Evolutionary conservation across 1,140 invertebrate genomes (phyloP).

Genomic region (Solen grandis): DNA sequence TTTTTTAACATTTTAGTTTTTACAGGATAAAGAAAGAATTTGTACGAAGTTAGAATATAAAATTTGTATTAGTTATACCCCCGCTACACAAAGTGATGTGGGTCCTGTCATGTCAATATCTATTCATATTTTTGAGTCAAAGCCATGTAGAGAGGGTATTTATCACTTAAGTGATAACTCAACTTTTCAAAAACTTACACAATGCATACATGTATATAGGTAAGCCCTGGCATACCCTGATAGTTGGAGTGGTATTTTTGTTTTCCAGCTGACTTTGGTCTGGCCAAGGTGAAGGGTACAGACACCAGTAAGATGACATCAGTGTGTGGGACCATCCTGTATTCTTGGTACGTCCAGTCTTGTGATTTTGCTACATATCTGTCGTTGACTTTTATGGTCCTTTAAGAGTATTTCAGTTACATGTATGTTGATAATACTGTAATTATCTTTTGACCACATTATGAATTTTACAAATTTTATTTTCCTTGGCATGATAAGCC

Average conservation of each 20-base stretch:
- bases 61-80: background rate
- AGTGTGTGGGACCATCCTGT: constrained; percentile 81
- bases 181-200: background rate
- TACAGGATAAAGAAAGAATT: background rate
- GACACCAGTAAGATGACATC: constrained; percentile 81
- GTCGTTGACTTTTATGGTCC: no score
- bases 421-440: no score
- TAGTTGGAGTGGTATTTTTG: no score
- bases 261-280: constrained; percentile 80
- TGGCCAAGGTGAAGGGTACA: constrained; percentile 80
- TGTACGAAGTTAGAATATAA: background rate
- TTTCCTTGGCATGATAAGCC: no score
- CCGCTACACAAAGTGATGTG: background rate
- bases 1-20: background rate
- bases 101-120: background rate
- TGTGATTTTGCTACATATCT: no score
- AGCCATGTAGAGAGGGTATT: background rate
- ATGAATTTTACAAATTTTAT: no score
- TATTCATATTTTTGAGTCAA: background rate
- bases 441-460: no score
- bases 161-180: background rate
- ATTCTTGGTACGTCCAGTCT: constrained; percentile 81
- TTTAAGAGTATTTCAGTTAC: no score
- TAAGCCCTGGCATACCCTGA: no score
- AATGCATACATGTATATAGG: no score